Conservation (phyloP, 2,113 vertebrate genomes). For the Lontra canadensis region DNA sequence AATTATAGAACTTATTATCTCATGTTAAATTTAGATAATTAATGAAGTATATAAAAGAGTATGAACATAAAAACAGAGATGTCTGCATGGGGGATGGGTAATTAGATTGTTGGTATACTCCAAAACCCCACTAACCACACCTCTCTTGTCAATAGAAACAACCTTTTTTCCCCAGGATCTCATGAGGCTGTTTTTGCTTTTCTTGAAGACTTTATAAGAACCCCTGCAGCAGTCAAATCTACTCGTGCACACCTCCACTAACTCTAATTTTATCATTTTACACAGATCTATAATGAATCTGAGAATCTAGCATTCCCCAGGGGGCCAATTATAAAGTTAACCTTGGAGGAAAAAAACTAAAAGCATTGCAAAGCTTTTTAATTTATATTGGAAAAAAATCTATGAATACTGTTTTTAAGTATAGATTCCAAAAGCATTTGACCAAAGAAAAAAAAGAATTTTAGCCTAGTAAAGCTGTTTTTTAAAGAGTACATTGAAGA, state of each 20-base stretch:
- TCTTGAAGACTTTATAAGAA: background rate
- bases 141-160: background rate
- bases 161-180: background rate
- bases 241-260: background rate
- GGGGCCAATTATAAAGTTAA: constrained; percentile 32
- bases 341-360: background rate
- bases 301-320: background rate
- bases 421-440: background rate
- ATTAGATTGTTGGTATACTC: background rate
- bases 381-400: background rate
- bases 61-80: background rate
- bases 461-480: background rate
- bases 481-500: background rate
- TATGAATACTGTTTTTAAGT: background rate
- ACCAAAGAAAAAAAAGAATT: background rate
- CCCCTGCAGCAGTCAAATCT: background rate
- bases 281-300: background rate
- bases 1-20: background rate
- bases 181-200: background rate
- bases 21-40: background rate
- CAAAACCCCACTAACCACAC: background rate
- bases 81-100: accelerated
- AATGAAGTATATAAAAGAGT: background rate
- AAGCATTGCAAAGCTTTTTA: background rate
- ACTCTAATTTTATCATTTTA: constrained; percentile 20